Conservation (phyloP, 64 coral and sea anemone species). For the Montipora cactus region DNA sequence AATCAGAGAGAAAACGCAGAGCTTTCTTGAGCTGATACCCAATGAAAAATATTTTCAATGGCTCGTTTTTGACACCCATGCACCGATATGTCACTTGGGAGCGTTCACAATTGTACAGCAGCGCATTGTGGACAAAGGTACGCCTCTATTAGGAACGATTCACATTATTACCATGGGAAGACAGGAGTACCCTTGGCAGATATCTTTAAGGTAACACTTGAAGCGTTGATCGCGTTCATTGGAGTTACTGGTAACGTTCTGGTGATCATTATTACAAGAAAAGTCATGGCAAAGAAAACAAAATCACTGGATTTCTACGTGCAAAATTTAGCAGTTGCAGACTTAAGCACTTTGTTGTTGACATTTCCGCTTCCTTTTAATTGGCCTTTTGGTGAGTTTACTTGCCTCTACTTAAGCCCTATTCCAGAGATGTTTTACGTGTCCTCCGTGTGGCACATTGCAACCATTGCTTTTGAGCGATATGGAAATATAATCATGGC, state of each 20-base stretch:
- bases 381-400: slow-evolving; percentile 71
- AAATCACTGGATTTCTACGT: slow-evolving; percentile 51
- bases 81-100: no score
- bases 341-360: no score
- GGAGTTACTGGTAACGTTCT: slow-evolving; percentile 60
- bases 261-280: slow-evolving; percentile 43
- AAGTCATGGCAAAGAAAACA: slow-evolving; percentile 5
- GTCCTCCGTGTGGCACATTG: slow-evolving; percentile 67
- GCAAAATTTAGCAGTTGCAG: slow-evolving; percentile 65
- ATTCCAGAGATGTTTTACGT: slow-evolving; percentile 63
- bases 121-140: neutral
- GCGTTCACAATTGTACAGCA: no score
- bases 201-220: neutral
- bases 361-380: no score
- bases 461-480: slow-evolving; percentile 60
- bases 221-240: no score
- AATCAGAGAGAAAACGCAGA: no score
- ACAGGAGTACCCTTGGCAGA: neutral
- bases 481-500: slow-evolving; percentile 44
- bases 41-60: no score
- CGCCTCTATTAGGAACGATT: neutral
- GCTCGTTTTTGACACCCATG: no score
- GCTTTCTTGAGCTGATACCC: no score
- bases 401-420: slow-evolving; percentile 65
- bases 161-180: neutral